Conservation (phyloP, 2,888 invertebrate species). For the Odontothrips loti region DNA sequence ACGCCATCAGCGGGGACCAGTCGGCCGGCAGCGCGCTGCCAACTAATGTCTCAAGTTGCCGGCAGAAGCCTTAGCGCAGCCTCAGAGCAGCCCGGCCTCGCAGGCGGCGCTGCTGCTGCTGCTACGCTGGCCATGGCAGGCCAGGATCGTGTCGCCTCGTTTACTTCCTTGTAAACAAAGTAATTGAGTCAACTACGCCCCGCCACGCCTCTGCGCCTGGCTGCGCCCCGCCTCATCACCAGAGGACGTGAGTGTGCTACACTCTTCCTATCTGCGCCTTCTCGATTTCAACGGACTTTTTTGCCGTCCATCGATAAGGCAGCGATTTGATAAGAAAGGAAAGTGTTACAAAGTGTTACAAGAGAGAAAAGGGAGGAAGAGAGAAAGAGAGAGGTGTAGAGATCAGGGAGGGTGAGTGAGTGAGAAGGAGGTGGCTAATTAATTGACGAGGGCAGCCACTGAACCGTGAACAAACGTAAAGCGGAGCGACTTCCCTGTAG, state of each 20-base stretch:
- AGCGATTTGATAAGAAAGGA: no score
- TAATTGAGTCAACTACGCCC: constrained; percentile 37
- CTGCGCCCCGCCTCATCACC: constrained; percentile 39
- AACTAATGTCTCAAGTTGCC: constrained; percentile 26
- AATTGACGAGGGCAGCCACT: no score
- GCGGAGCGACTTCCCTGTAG: no score
- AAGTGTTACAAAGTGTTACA: no score
- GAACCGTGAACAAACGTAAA: no score
- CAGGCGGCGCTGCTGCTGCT: background rate
- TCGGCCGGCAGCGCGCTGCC: background rate
- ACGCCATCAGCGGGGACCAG: background rate
- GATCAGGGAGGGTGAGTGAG: background rate
- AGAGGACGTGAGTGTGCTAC: no score
- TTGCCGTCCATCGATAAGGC: background rate
- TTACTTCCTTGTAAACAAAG: constrained; percentile 11
- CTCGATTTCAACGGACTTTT: no score
- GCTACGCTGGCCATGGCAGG: background rate
- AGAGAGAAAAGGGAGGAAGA: background rate
- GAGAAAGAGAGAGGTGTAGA: background rate
- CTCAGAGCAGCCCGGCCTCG: background rate
- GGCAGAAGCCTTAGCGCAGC: background rate
- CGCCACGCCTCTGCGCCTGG: constrained; percentile 40
- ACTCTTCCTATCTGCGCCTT: no score
- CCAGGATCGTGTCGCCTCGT: background rate
- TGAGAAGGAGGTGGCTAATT: background rate